Evolutionary conservation across 2,797 vertebrate species (phyloP).

Genomic region (Xenentodon cancila): DNA sequence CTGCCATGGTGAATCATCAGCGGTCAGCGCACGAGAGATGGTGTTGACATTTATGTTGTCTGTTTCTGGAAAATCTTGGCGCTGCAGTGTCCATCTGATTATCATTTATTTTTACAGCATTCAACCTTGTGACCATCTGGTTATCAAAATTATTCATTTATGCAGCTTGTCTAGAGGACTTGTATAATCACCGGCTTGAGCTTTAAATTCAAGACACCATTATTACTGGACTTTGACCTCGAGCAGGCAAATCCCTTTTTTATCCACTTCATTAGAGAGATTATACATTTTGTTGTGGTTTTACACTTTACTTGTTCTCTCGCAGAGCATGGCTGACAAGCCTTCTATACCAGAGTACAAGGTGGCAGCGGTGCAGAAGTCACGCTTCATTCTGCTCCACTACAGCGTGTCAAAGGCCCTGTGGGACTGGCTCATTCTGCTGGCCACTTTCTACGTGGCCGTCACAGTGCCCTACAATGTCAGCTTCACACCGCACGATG

Average conservation of each 20-base stretch:
- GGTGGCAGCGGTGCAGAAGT: conserved; percentile 92
- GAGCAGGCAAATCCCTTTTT: not conserved
- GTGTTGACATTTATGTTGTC: conserved; percentile 62
- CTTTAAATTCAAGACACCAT: conserved; percentile 28
- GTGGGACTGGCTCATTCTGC: conserved; percentile 97
- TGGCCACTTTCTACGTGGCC: conserved; percentile 97
- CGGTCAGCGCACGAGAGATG: conserved; percentile 42
- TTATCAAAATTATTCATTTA: conserved; percentile 53
- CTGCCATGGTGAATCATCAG: conserved; percentile 41
- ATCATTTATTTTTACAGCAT: conserved; percentile 46
- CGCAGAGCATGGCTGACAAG: conserved; percentile 89
- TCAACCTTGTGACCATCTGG: conserved; percentile 54
- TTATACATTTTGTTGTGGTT: not conserved
- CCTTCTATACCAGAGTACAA: conserved; percentile 95
- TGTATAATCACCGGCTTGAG: conserved; percentile 23
- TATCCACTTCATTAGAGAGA: not conserved
- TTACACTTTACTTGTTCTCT: conserved; percentile 33
- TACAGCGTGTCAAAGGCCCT: conserved; percentile 95
- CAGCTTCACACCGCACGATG: conserved; percentile 88
- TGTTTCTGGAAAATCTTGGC: conserved; percentile 51
- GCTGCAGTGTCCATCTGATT: conserved; percentile 44
- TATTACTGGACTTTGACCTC: conserved; percentile 12
- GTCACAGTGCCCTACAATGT: conserved; percentile 97
- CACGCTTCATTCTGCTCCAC: conserved; percentile 96
- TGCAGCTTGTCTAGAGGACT: conserved; percentile 32